Percentiles rank a stretch among this genome's conserved stretches.
phyloP scores from a whole-genome alignment of 2,888 invertebrate genomes.

The Fragum fragum region DNA sequence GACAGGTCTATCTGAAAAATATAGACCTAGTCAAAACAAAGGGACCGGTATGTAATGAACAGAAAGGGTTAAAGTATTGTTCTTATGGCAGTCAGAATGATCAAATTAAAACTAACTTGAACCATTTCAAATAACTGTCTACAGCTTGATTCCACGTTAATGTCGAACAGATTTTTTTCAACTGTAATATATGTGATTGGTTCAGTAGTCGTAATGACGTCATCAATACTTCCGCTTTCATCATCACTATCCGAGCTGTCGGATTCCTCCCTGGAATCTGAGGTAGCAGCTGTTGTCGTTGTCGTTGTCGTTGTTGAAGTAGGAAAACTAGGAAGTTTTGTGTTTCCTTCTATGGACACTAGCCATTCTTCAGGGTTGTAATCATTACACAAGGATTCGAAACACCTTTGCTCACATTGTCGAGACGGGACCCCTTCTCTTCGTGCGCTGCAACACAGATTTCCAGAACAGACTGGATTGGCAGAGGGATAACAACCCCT shows the following conservation, averaged over 20 bases:
- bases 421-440: too few species aligned
- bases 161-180: not conserved
- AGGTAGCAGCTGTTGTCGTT: not conserved
- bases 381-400: conserved; percentile 4
- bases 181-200: not conserved
- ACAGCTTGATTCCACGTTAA: not conserved
- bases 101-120: too few species aligned
- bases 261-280: not conserved
- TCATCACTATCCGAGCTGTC: not conserved
- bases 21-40: too few species aligned
- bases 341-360: not conserved
- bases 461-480: not conserved
- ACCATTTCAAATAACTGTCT: too few species aligned
- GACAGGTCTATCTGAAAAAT: too few species aligned
- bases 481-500: conserved; percentile 8
- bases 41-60: too few species aligned
- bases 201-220: not conserved
- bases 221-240: not conserved
- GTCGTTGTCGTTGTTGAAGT: not conserved
- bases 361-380: conserved; percentile 15
- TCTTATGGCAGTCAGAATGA: too few species aligned
- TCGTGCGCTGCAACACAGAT: not conserved
- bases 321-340: not conserved
- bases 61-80: too few species aligned
- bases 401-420: conserved; percentile 28